phyloP scores from a whole-genome alignment of 1,140 invertebrate species.

The Cydia fagiglandana region DNA sequence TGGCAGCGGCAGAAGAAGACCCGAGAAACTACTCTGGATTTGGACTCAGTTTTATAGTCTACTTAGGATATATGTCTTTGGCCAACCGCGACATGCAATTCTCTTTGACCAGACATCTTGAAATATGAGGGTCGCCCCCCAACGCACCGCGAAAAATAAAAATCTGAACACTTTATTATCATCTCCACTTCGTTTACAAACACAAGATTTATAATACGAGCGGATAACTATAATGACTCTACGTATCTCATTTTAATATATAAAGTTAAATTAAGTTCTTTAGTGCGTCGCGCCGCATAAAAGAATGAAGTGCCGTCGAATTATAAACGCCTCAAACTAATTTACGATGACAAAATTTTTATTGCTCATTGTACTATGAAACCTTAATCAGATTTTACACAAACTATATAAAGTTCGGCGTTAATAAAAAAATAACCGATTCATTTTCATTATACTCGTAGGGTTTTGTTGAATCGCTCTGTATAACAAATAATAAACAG shows the following conservation, averaged over 20 bases:
- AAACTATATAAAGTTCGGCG: slow-evolving; percentile 35
- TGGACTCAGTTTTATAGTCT: not conserved
- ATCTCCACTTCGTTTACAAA: slow-evolving; percentile 42
- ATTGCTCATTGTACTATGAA: slow-evolving; percentile 47
- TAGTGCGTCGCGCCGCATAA: slow-evolving; percentile 42
- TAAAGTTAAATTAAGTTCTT: slow-evolving; percentile 51
- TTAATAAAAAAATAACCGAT: slow-evolving; percentile 42
- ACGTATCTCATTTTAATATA: slow-evolving; percentile 47
- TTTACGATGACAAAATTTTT: slow-evolving; percentile 52
- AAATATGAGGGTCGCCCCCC: slow-evolving; percentile 62
- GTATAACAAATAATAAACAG: slow-evolving; percentile 65
- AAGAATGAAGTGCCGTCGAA: slow-evolving; percentile 42
- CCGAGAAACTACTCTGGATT: no score
- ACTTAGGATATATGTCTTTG: not conserved
- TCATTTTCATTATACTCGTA: slow-evolving; percentile 48
- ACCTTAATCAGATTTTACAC: slow-evolving; percentile 47
- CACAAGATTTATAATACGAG: slow-evolving; percentile 36
- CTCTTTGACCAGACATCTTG: slow-evolving; percentile 56
- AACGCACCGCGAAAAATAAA: slow-evolving; percentile 54
- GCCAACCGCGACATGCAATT: slow-evolving; percentile 51
- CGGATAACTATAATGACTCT: slow-evolving; percentile 41
- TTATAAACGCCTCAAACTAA: slow-evolving; percentile 41
- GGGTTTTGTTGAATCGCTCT: slow-evolving; percentile 44
- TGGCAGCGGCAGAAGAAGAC: no score
- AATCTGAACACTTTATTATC: slow-evolving; percentile 52